A percentile compares a stretch with the other conserved stretches of the same genome.
phyloP scores from a whole-genome alignment of 35 echinoderm and acorn worm genomes.

The Antedon bifida region DNA sequence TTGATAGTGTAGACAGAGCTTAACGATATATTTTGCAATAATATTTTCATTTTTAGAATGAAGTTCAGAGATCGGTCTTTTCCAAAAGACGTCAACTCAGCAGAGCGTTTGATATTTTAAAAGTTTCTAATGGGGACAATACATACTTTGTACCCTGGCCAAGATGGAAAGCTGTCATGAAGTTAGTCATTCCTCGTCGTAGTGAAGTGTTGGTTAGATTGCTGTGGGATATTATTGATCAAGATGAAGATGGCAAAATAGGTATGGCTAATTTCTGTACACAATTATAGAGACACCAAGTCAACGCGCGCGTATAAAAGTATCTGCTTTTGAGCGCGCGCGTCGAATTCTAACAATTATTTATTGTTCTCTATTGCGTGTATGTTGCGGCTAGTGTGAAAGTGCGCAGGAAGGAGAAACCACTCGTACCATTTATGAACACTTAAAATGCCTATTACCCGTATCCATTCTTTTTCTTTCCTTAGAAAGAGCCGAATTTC shows the following conservation, averaged over 20 bases:
- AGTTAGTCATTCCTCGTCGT: slow-evolving; percentile 29
- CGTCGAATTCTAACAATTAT: neutral
- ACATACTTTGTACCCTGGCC: slow-evolving; percentile 46
- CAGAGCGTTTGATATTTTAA: slow-evolving; percentile 73
- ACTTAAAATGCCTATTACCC: no score
- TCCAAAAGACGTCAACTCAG: slow-evolving; percentile 44
- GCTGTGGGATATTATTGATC: slow-evolving; percentile 83
- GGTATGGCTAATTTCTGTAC: slow-evolving; percentile 24
- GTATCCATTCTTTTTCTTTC: no score
- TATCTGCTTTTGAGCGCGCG: neutral
- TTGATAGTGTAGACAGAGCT: no score
- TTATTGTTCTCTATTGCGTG: no score
- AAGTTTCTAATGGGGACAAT: slow-evolving; percentile 33
- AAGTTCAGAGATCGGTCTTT: slow-evolving; percentile 93
- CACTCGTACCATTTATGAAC: no score
- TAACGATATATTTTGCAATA: no score
- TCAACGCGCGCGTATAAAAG: neutral
- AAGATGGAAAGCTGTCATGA: slow-evolving; percentile 47
- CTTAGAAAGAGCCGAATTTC: slow-evolving; percentile 65
- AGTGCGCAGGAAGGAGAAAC: no score
- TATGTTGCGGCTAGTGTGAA: no score
- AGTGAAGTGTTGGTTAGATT: slow-evolving; percentile 37
- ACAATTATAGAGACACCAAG: neutral
- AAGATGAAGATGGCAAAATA: slow-evolving; percentile 45
- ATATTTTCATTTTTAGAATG: slow-evolving; percentile 35